Conservation (phyloP, 2,888 invertebrate species). For the Enchytraeus crypticus region DNA sequence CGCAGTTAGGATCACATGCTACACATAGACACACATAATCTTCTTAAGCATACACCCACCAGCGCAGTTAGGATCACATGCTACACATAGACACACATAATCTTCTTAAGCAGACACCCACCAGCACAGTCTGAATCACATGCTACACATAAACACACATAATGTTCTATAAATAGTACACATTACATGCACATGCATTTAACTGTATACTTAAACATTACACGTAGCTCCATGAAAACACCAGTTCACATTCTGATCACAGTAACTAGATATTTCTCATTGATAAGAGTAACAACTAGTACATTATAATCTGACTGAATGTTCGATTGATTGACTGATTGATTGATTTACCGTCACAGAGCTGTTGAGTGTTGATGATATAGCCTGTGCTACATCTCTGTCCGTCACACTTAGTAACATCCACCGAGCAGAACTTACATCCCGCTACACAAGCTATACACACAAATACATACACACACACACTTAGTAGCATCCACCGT, state of each 20-base stretch:
- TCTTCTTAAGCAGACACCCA: neutral
- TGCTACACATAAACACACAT: too few species aligned
- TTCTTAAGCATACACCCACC: conserved; percentile 1
- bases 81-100: too few species aligned
- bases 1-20: conserved; percentile 13
- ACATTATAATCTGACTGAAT: too few species aligned
- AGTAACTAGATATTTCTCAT: too few species aligned
- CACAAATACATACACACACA: neutral
- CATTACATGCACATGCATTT: too few species aligned
- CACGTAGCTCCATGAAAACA: too few species aligned
- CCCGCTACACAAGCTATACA: neutral
- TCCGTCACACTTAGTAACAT: neutral
- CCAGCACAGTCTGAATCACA: conserved; percentile 10
- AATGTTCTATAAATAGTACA: too few species aligned
- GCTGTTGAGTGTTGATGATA: neutral
- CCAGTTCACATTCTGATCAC: too few species aligned
- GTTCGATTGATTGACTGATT: too few species aligned
- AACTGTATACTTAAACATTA: too few species aligned
- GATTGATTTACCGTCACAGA: conserved; percentile 5
- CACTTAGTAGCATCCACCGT: neutral
- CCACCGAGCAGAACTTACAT: conserved; percentile 4
- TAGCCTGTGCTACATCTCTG: neutral
- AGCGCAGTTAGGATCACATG: conserved; percentile 10
- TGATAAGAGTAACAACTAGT: too few species aligned
- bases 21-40: too few species aligned